These are phyloP conservation scores for Ptilorrhoa leucosticta DNA, from an alignment of 2,113 vertebrate species.

Conservation along the genomic window DNA sequence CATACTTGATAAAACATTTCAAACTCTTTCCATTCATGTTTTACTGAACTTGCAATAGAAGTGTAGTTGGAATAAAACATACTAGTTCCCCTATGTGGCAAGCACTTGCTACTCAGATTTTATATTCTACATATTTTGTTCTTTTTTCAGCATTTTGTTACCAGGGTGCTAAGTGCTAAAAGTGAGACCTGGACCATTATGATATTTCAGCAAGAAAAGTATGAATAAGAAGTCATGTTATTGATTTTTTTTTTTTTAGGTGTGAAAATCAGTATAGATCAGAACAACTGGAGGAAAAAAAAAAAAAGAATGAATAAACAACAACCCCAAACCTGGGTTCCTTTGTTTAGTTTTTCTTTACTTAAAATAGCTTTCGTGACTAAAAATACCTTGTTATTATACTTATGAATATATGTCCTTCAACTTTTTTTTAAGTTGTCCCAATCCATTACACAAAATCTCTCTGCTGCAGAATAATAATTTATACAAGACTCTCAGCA, in stretches of 20 bases:
- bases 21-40: background rate
- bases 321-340: accelerated
- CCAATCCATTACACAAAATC: background rate
- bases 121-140: background rate
- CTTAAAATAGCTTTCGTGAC: background rate
- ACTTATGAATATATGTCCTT: background rate
- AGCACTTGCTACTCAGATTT: background rate
- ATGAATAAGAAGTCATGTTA: background rate
- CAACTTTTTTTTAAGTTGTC: background rate
- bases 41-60: background rate
- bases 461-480: background rate
- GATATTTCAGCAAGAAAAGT: background rate
- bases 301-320: background rate
- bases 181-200: background rate
- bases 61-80: background rate
- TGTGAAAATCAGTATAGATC: background rate
- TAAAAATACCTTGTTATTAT: background rate
- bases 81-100: background rate
- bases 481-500: background rate
- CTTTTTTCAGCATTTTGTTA: background rate
- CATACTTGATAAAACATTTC: background rate
- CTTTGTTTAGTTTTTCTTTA: background rate
- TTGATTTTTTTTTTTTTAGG: background rate
- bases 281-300: background rate
- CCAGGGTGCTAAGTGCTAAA: background rate